Conservation (phyloP, 2,113 vertebrate genomes). For the Halcyon malimbica region DNA sequence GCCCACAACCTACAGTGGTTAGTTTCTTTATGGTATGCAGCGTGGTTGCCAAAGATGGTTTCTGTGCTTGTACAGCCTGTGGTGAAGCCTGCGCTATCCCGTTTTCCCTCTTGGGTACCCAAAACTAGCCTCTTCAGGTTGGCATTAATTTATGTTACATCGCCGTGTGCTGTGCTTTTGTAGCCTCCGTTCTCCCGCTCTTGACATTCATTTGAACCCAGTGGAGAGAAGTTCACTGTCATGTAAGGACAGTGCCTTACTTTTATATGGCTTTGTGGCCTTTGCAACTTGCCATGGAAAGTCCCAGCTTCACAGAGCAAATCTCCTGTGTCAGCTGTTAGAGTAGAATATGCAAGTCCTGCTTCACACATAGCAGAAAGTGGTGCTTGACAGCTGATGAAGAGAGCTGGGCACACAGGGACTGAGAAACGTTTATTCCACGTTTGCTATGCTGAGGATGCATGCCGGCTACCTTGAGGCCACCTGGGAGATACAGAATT, state of each 20-base stretch:
- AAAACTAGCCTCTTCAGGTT: background rate
- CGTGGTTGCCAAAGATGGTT: background rate
- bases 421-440: background rate
- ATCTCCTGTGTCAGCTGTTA: background rate
- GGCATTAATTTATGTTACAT: background rate
- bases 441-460: background rate
- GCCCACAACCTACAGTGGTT: background rate
- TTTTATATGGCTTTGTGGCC: background rate
- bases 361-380: background rate
- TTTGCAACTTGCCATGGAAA: background rate
- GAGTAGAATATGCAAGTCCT: background rate
- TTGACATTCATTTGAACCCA: background rate
- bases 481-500: background rate
- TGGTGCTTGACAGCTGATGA: background rate
- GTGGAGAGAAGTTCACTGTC: background rate
- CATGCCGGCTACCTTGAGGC: background rate
- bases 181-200: background rate
- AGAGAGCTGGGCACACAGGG: background rate
- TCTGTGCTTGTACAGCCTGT: background rate
- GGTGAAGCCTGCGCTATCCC: background rate
- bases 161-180: background rate
- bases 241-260: background rate
- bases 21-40: background rate
- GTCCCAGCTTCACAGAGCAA: background rate
- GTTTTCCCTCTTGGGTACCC: background rate